Conservation (phyloP, 2,888 invertebrate genomes). For the Chrysolina haemoptera region DNA sequence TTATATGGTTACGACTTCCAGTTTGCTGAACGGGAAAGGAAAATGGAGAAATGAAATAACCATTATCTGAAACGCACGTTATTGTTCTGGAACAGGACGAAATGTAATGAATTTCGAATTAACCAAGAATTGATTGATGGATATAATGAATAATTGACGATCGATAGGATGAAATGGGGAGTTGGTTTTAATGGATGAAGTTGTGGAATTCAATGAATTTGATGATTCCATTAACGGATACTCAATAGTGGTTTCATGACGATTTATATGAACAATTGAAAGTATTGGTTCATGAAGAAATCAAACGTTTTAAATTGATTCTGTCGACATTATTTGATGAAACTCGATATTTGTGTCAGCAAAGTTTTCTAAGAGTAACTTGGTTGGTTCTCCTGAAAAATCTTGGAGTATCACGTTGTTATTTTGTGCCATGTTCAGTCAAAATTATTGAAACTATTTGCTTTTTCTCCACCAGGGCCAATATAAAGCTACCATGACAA, state of each 20-base stretch:
- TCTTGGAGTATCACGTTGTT: too few species aligned
- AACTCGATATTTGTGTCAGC: too few species aligned
- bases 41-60: conserved; percentile 8
- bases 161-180: neutral
- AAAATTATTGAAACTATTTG: too few species aligned
- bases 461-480: too few species aligned
- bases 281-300: too few species aligned
- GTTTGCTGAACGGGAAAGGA: conserved; percentile 3
- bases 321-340: too few species aligned
- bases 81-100: neutral
- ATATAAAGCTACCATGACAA: too few species aligned
- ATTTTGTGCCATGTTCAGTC: too few species aligned
- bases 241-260: neutral
- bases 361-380: too few species aligned
- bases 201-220: neutral
- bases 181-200: neutral
- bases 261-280: neutral
- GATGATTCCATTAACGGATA: neutral
- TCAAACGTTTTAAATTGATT: too few species aligned
- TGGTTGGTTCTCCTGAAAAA: too few species aligned
- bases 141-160: neutral
- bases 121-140: neutral
- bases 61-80: neutral
- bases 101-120: neutral
- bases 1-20: conserved; percentile 16